These are phyloP conservation scores for Synanthedon andrenaeformis DNA, from an alignment of 2,888 invertebrate species.

Conservation along the genomic window DNA sequence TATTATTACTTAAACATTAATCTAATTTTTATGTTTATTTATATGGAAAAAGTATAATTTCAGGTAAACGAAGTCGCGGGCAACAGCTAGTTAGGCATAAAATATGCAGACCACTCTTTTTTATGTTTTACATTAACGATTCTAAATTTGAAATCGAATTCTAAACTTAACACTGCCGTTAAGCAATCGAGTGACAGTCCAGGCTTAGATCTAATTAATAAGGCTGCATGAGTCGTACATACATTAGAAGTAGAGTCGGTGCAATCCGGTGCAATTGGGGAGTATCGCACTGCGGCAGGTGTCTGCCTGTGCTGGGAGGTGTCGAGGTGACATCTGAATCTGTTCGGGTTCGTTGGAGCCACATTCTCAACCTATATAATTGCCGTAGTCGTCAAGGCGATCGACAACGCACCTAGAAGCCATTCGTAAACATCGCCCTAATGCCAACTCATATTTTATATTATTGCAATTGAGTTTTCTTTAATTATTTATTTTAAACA, in stretches of 20 bases:
- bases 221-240: not conserved
- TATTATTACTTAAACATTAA: too few species aligned
- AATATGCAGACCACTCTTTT: too few species aligned
- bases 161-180: too few species aligned
- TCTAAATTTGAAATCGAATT: too few species aligned
- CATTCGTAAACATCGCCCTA: conserved; percentile 8
- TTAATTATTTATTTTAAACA: too few species aligned
- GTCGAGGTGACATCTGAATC: not conserved
- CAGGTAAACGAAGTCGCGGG: too few species aligned
- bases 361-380: conserved; percentile 12
- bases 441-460: conserved; percentile 4
- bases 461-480: too few species aligned
- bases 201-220: not conserved
- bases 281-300: not conserved
- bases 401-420: conserved; percentile 12
- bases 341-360: conserved; percentile 4
- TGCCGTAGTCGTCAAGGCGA: conserved; percentile 17
- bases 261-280: not conserved
- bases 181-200: too few species aligned
- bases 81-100: too few species aligned
- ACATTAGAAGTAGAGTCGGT: not conserved
- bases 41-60: too few species aligned
- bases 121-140: too few species aligned
- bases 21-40: too few species aligned
- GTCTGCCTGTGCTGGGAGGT: not conserved